These are phyloP conservation scores for Microtus montanus DNA, from an alignment of 2,113 vertebrate species.

Conservation along the genomic window DNA sequence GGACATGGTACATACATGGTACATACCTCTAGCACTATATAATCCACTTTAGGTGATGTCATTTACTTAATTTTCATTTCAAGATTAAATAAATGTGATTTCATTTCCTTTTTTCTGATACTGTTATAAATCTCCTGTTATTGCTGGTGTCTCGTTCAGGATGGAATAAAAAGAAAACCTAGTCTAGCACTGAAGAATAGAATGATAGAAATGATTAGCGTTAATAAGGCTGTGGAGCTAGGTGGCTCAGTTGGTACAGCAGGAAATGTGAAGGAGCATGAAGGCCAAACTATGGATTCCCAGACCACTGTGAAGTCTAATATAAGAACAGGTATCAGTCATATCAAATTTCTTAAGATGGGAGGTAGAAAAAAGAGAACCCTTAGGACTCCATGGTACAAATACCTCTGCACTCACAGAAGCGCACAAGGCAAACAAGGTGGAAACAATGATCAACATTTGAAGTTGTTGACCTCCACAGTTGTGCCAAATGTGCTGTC, in stretches of 20 bases:
- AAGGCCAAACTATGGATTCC: neutral
- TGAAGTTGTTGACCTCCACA: neutral
- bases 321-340: too few relatives aligned
- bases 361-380: neutral
- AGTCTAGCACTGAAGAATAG: neutral
- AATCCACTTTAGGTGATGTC: neutral
- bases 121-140: neutral
- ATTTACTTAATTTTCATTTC: neutral
- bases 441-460: neutral
- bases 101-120: neutral
- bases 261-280: neutral
- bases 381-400: neutral
- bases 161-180: neutral
- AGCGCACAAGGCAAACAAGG: neutral
- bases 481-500: neutral
- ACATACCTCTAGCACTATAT: neutral
- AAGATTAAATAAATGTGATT: neutral
- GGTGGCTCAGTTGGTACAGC: neutral
- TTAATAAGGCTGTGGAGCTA: neutral
- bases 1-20: accelerated
- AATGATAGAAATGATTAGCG: neutral
- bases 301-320: neutral
- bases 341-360: neutral
- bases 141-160: neutral
- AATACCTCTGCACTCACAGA: neutral